phyloP scores from a whole-genome alignment of 2,888 invertebrate genomes.

The Drosophila algonquin region DNA sequence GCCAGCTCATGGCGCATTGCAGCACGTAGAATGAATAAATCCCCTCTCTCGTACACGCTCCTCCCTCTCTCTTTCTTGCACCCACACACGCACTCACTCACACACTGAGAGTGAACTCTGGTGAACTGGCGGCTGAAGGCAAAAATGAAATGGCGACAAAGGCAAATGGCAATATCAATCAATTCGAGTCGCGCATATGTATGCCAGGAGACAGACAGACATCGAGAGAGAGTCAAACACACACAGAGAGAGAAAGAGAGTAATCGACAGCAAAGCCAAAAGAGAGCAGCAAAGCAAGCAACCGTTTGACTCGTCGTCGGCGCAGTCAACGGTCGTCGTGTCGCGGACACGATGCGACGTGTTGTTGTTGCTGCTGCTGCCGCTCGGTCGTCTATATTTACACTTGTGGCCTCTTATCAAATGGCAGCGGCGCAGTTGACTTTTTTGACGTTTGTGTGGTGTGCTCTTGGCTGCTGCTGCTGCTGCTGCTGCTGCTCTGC shows the following conservation, averaged over 20 bases:
- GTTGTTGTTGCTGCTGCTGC: conserved; percentile 38
- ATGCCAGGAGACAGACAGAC: conserved; percentile 15
- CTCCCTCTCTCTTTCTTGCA: conserved; percentile 5
- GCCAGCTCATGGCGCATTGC: conserved; percentile 50
- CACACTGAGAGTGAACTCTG: conserved; percentile 58
- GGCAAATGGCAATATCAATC: conserved; percentile 60
- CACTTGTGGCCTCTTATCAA: conserved; percentile 82
- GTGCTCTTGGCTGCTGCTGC: conserved; percentile 51
- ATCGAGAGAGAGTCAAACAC: conserved; percentile 31
- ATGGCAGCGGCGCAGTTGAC: conserved; percentile 81
- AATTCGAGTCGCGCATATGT: conserved; percentile 31
- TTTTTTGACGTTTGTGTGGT: conserved; percentile 78
- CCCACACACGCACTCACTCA: conserved; percentile 18
- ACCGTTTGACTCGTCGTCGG: conserved; percentile 53
- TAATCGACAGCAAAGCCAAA: conserved; percentile 9
- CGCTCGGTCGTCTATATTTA: conserved; percentile 75
- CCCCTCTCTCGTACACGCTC: not conserved
- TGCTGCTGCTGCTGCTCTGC: conserved; percentile 16
- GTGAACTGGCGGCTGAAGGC: conserved; percentile 60
- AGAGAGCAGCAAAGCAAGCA: conserved; percentile 1
- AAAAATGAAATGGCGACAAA: conserved; percentile 70
- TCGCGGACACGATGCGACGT: conserved; percentile 64
- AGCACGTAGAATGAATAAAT: conserved; percentile 48
- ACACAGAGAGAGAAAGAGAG: conserved; percentile 6
- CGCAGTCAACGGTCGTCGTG: conserved; percentile 78